These are phyloP conservation scores for Sylvicola fuscatus DNA, from an alignment of 2,888 invertebrate species.

Conservation along the genomic window DNA sequence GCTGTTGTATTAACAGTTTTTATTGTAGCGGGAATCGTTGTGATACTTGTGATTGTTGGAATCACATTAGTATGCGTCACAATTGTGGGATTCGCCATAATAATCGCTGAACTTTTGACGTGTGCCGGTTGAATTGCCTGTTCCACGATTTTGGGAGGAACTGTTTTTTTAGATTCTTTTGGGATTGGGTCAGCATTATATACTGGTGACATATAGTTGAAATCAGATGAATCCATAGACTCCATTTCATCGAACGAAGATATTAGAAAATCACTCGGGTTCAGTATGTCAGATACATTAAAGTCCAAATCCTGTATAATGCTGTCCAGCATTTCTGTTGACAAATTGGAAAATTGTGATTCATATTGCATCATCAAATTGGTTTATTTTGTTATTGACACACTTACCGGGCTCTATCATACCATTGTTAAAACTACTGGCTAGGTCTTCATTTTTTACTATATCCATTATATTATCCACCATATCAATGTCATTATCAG, in stretches of 20 bases:
- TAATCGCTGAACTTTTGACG: neutral
- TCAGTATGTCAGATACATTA: conserved; percentile 2
- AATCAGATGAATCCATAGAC: no score
- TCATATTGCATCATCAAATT: no score
- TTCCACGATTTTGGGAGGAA: no score
- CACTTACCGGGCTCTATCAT: neutral
- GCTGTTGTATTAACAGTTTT: no score
- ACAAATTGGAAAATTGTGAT: no score
- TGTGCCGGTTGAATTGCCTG: neutral
- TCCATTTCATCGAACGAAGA: conserved; percentile 1
- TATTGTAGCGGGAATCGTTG: no score
- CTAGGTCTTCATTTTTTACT: conserved; percentile 1
- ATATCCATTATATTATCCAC: neutral
- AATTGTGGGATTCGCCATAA: neutral
- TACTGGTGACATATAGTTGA: no score
- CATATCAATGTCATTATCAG: no score
- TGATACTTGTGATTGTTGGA: neutral
- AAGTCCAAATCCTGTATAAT: conserved; percentile 3
- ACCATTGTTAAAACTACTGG: neutral
- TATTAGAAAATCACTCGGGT: conserved; percentile 2
- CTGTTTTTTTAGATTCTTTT: no score
- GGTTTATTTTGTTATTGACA: no score
- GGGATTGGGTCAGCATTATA: no score
- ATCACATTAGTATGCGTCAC: neutral
- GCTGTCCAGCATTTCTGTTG: conserved; percentile 3